Base-by-base conservation (phyloP, 2,888 invertebrate species). In the Smittia aterrima region DNA sequence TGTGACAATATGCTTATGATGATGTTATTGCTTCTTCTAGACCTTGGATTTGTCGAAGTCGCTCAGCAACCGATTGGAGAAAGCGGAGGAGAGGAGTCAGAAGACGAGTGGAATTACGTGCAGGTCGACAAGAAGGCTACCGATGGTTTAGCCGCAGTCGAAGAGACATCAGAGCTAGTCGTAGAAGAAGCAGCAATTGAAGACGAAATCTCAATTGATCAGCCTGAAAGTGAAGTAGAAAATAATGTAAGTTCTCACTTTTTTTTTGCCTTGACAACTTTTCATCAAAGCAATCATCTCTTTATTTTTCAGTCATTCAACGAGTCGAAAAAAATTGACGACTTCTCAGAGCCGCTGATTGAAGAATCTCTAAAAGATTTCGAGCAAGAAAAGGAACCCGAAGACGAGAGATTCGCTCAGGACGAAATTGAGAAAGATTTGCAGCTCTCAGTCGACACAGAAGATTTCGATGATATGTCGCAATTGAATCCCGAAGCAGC, bases 31-130 rank as follows among this genome's bases (percentile, higher is more conserved):
- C 22, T 64, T 38, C 74, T 74, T 64, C 16, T 74, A 74, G 74
- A 74, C 66, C 66, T 74, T 74, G 74, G 66, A 41, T 16, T 25
- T 47, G 25, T 47, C 41, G 74, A 13, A 41, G 40, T 11, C 27
- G 20, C 16, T n/a, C 25, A 24, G 22, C 41, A 41, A 74, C 22
- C 25, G 16, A 22, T 66, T 66, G 74, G 24, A 2, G 90, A 90
- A 83, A 90, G 88, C 79, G 84, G 83, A 78, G 84, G 83, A 78
- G 90, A 90, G 78, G 91, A 91, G 78, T 90, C 91, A 78, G 92
- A 92, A 84, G 93, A 92, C 88, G 93, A 93, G 89, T 93, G 92
- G 92, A 92, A 93, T 82, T 93, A 92, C 82, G 89, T 87, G 82
- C 88, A 88, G 80, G 88, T 88, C 78, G 89, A 89, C 79, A 85